Percentiles rank a stretch among this genome's conserved stretches.
These are phyloP conservation scores for Astatoreochromis straeleni DNA, from an alignment of 2,113 vertebrate species.

Conservation along the genomic window DNA sequence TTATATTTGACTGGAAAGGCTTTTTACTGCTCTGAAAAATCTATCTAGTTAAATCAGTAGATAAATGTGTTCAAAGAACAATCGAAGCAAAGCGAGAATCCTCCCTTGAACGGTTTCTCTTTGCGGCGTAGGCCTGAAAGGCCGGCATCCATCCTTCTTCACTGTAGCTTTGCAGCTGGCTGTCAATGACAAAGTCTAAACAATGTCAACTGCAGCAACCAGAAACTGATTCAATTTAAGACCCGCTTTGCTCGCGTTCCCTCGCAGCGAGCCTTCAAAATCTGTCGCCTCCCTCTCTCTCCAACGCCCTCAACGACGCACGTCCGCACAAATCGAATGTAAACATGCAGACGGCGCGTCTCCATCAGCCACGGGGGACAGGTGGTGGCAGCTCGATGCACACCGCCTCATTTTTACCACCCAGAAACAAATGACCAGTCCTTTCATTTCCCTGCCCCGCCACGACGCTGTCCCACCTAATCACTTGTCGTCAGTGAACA, in stretches of 20 bases:
- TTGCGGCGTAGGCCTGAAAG: constrained; percentile 10
- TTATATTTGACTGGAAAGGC: not conserved
- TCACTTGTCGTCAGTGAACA: constrained; percentile 43
- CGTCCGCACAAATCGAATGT: constrained; percentile 44
- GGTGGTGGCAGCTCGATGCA: constrained; percentile 1
- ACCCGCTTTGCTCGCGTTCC: not conserved
- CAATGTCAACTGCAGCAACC: constrained; percentile 26
- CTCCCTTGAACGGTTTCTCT: not conserved
- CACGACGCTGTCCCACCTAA: constrained; percentile 27
- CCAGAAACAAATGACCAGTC: constrained; percentile 55
- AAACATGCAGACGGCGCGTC: constrained; percentile 49
- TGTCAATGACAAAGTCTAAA: constrained; percentile 38
- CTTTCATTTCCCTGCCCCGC: constrained; percentile 16
- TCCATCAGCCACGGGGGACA: constrained; percentile 48
- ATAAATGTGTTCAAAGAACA: not conserved
- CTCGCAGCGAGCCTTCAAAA: not conserved
- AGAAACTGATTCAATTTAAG: constrained; percentile 61
- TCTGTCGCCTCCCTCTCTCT: not conserved
- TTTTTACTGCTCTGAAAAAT: not conserved
- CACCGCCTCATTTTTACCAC: constrained; percentile 31
- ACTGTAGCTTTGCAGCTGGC: constrained; percentile 29
- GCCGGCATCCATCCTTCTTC: constrained; percentile 49
- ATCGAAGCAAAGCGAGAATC: not conserved
- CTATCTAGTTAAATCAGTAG: not conserved
- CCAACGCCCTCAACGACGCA: not conserved